A percentile compares a stretch with the other conserved stretches of the same genome.
phyloP scores from a whole-genome alignment of 2,113 vertebrate genomes.

The Charina bottae region DNA sequence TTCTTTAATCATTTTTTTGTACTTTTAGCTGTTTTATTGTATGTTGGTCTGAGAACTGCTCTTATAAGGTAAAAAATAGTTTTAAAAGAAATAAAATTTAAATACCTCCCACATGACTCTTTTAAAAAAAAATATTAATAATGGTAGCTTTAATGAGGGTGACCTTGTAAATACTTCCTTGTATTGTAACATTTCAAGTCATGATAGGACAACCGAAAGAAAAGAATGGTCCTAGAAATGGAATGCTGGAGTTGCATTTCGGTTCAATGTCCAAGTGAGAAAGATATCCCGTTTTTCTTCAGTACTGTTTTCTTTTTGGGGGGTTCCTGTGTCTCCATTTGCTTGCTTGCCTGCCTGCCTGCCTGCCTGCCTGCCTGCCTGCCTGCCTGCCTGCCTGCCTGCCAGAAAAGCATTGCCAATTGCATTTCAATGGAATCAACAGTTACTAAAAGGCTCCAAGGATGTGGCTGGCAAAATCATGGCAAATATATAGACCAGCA shows the following conservation, averaged over 20 bases:
- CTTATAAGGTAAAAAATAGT: too few species aligned
- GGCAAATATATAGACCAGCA: not conserved
- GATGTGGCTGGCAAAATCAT: not conserved
- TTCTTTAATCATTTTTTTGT: too few species aligned
- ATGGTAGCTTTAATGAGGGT: too few species aligned
- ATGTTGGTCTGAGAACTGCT: too few species aligned
- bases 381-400: not conserved
- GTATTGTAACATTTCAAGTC: too few species aligned
- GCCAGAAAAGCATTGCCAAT: not conserved
- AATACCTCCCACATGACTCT: too few species aligned
- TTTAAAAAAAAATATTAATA: too few species aligned
- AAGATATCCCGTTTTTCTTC: not conserved
- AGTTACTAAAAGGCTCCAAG: not conserved
- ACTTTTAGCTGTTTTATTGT: too few species aligned
- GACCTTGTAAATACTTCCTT: too few species aligned
- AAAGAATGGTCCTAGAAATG: not conserved
- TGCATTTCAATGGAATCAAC: not conserved
- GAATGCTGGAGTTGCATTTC: not conserved
- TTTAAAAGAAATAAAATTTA: too few species aligned
- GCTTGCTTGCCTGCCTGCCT: not conserved
- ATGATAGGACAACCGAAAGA: not conserved
- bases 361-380: too few species aligned
- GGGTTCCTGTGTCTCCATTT: not conserved
- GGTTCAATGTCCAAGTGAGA: not conserved
- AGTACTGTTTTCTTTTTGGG: not conserved